These are phyloP conservation scores for Delphinus delphis DNA, from an alignment of 2,113 vertebrate genomes.

Conservation along the genomic window DNA sequence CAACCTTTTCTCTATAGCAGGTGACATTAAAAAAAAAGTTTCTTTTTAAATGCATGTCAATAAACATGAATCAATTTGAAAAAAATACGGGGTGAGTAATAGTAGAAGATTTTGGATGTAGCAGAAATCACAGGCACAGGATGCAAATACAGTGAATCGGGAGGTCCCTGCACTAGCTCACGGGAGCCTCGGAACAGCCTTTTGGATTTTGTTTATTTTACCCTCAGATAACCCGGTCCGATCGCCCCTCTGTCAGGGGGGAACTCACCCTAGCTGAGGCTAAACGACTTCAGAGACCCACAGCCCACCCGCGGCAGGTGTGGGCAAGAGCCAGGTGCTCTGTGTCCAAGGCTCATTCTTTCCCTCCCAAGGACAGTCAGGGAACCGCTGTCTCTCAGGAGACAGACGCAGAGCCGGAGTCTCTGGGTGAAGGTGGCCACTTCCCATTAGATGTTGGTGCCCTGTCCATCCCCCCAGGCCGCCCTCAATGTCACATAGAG, in stretches of 20 bases:
- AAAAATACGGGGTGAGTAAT: background rate
- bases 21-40: background rate
- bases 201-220: background rate
- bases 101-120: background rate
- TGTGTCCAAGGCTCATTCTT: background rate
- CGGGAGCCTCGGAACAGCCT: background rate
- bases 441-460: background rate
- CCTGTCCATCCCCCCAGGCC: background rate
- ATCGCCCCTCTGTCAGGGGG: background rate
- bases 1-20: background rate
- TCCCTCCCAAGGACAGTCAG: background rate
- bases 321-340: background rate
- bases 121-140: background rate
- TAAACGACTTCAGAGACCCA: background rate
- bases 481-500: background rate
- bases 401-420: background rate
- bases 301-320: background rate
- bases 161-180: background rate
- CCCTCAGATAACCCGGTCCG: background rate
- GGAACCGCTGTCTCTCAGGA: background rate
- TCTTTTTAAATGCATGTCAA: background rate
- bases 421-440: background rate
- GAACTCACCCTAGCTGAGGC: background rate
- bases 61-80: background rate
- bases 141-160: background rate